phyloP scores from a whole-genome alignment of 1,140 invertebrate genomes.

The Agrypnia vestita region DNA sequence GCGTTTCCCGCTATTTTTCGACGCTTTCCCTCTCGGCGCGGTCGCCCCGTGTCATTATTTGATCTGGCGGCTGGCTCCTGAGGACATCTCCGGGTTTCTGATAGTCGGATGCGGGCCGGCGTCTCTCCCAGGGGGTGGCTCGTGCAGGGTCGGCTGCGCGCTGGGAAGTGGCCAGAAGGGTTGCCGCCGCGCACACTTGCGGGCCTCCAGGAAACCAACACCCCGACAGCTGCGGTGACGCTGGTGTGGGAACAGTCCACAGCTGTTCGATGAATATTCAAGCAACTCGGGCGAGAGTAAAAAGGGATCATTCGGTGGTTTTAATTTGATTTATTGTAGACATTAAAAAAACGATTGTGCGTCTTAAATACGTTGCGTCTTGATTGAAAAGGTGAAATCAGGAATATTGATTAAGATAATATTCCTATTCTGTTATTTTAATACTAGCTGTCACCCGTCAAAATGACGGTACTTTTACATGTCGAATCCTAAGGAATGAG shows the following conservation, averaged over 20 bases:
- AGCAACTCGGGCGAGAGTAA: not conserved
- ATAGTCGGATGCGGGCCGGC: not conserved
- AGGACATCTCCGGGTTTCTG: not conserved
- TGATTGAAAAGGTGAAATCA: no score
- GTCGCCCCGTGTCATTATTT: not conserved
- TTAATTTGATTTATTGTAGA: not conserved
- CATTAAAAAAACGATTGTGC: no score
- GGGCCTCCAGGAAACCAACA: not conserved
- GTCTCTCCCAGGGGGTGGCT: not conserved
- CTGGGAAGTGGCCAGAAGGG: not conserved
- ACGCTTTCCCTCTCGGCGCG: not conserved
- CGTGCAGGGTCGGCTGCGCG: not conserved
- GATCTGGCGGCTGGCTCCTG: not conserved
- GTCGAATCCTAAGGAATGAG: no score
- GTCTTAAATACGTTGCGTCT: no score
- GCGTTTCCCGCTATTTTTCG: constrained; percentile 18
- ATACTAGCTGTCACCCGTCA: no score
- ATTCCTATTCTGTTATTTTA: no score
- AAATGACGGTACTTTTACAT: no score
- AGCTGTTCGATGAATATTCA: constrained; percentile 8
- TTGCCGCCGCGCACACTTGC: not conserved
- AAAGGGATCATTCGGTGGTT: not conserved
- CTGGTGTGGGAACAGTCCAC: not conserved
- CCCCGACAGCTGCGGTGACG: not conserved
- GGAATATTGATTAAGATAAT: no score